Conservation (phyloP, 2,888 invertebrate species). For the Epinotia nisella region DNA sequence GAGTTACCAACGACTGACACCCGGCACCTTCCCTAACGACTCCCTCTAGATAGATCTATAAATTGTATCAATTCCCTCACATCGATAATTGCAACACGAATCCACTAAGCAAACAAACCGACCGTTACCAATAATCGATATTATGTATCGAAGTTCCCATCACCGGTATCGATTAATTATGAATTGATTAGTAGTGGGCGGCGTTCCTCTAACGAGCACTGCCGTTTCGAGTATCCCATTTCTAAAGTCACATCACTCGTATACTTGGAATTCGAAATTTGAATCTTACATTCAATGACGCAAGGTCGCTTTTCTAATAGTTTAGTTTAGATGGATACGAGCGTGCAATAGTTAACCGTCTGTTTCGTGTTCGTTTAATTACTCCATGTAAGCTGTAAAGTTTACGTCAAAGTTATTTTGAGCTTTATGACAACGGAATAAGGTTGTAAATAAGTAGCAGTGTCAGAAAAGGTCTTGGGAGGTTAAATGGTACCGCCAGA, state of each 20-base stretch:
- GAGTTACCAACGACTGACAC: neutral
- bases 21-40: constrained; percentile 1
- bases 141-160: constrained; percentile 43
- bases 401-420: neutral
- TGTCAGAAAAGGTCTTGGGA: constrained; percentile 14
- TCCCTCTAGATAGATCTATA: neutral
- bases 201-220: constrained; percentile 39
- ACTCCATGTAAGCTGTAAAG: constrained; percentile 23
- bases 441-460: neutral
- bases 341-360: neutral
- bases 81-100: constrained; percentile 37
- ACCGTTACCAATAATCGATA: constrained; percentile 44
- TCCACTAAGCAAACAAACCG: constrained; percentile 38
- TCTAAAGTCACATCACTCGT: neutral
- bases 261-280: neutral
- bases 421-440: neutral
- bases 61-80: constrained; percentile 21
- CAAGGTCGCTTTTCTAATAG: neutral
- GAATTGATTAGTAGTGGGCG: constrained; percentile 45
- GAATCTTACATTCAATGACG: neutral
- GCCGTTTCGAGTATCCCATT: constrained; percentile 15
- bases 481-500: constrained; percentile 39
- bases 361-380: constrained; percentile 40
- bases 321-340: neutral
- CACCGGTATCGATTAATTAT: constrained; percentile 44